Percentiles rank a stretch among this genome's conserved stretches.
phyloP scores from a whole-genome alignment of 2,797 vertebrate species.

The Arnoldichthys spilopterus region DNA sequence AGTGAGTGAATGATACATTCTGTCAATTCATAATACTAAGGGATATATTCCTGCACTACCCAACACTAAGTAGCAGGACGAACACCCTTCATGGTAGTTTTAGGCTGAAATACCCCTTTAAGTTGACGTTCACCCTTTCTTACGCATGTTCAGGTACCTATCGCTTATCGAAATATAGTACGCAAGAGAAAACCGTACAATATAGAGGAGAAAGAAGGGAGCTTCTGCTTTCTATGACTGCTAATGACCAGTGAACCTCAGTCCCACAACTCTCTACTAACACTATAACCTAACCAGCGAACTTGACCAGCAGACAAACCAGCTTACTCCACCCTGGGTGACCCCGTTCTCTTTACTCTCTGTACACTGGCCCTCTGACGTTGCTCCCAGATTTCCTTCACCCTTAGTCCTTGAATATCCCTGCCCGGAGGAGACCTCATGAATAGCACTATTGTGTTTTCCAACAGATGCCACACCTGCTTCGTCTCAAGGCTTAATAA shows the following conservation, averaged over 20 bases:
- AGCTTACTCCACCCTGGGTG: not conserved
- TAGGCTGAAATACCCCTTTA: no score
- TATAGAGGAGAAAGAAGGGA: not conserved
- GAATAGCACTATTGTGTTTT: no score
- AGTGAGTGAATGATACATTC: no score
- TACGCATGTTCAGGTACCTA: not conserved
- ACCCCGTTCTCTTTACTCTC: no score
- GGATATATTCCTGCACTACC: no score
- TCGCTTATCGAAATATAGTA: not conserved
- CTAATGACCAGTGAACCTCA: not conserved
- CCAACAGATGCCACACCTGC: no score
- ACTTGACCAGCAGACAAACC: constrained; percentile 29
- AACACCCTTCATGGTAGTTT: no score
- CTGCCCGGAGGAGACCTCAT: no score
- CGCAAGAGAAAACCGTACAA: not conserved
- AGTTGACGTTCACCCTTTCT: not conserved
- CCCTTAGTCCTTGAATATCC: not conserved
- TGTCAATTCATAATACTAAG: no score
- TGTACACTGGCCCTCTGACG: no score
- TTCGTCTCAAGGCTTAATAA: no score
- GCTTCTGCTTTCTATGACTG: not conserved
- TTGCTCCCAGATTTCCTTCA: not conserved
- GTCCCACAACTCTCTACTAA: not conserved
- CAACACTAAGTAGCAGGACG: no score
- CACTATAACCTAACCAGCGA: not conserved